Evolutionary conservation across 1,140 invertebrate species (phyloP).

Genomic region (Euborellia annulipes): DNA sequence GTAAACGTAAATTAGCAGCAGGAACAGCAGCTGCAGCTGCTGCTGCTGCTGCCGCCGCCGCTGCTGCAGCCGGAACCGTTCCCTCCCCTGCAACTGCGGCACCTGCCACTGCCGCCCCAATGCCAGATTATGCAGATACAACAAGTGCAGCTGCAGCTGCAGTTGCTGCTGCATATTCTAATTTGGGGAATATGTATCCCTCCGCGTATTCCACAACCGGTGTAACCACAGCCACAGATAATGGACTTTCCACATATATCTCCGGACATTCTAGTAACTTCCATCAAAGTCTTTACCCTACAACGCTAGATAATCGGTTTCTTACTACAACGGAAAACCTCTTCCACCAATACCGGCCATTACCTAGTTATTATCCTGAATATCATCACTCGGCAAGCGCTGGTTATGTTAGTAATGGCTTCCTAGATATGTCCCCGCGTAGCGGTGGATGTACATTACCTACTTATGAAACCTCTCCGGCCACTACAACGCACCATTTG

Average conservation of each 20-base stretch:
- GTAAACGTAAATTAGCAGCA: conserved; percentile 64
- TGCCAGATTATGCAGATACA: conserved; percentile 46
- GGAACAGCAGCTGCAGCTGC: conserved; percentile 22
- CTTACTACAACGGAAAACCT: conserved; percentile 61
- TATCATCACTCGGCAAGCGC: conserved; percentile 47
- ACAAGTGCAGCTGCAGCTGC: conserved; percentile 36
- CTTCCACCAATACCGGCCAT: conserved; percentile 69
- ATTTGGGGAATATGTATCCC: conserved; percentile 66
- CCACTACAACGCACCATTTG: conserved; percentile 29
- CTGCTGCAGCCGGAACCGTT: background rate
- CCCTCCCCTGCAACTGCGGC: background rate
- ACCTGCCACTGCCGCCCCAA: conserved; percentile 24
- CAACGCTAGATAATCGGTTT: conserved; percentile 55
- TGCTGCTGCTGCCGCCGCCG: background rate
- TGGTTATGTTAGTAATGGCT: conserved; percentile 61
- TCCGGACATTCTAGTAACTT: conserved; percentile 52
- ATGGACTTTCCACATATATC: conserved; percentile 47
- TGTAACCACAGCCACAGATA: conserved; percentile 33
- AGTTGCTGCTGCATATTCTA: conserved; percentile 60
- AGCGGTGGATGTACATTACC: conserved; percentile 27
- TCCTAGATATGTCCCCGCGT: conserved; percentile 45
- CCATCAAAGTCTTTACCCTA: conserved; percentile 50
- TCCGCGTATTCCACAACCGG: conserved; percentile 39
- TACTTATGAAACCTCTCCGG: conserved; percentile 34
- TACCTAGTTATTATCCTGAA: conserved; percentile 58